These are phyloP conservation scores for Linyphia triangularis DNA, from an alignment of 2,888 invertebrate species.

Conservation along the genomic window DNA sequence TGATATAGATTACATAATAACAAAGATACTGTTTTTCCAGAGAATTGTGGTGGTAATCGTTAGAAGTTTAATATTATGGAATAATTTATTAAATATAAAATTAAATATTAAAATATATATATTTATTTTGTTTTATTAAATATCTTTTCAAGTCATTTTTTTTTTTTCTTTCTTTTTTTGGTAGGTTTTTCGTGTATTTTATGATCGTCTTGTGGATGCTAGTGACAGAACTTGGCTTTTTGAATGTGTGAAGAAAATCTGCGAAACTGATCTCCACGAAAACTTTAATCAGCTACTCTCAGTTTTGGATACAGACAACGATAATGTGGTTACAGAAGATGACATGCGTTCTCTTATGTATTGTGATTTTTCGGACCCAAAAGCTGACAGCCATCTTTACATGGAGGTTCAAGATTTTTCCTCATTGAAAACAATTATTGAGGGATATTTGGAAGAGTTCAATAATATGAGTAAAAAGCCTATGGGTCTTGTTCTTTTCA, in stretches of 20 bases:
- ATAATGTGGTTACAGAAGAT: conserved; percentile 84
- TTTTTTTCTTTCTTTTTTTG: no score
- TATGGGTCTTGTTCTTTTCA: conserved; percentile 95
- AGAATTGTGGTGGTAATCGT: no score
- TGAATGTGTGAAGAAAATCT: conserved; percentile 84
- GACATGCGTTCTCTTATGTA: conserved; percentile 92
- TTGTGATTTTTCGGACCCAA: conserved; percentile 97
- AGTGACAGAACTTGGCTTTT: conserved; percentile 90
- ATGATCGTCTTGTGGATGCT: conserved; percentile 94
- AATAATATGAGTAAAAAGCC: conserved; percentile 98
- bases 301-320: conserved; percentile 83
- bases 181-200: conserved; percentile 90
- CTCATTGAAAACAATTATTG: conserved; percentile 89
- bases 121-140: no score
- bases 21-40: no score
- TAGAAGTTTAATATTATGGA: no score
- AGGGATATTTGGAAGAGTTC: conserved; percentile 92
- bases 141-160: no score
- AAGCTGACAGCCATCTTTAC: conserved; percentile 92
- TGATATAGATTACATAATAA: no score
- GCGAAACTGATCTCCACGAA: conserved; percentile 82
- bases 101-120: no score
- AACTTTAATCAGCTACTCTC: conserved; percentile 86
- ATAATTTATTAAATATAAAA: no score
- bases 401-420: conserved; percentile 92